Conservation (phyloP, 2,797 vertebrate species). For the Phaenicophaeus curvirostris region DNA sequence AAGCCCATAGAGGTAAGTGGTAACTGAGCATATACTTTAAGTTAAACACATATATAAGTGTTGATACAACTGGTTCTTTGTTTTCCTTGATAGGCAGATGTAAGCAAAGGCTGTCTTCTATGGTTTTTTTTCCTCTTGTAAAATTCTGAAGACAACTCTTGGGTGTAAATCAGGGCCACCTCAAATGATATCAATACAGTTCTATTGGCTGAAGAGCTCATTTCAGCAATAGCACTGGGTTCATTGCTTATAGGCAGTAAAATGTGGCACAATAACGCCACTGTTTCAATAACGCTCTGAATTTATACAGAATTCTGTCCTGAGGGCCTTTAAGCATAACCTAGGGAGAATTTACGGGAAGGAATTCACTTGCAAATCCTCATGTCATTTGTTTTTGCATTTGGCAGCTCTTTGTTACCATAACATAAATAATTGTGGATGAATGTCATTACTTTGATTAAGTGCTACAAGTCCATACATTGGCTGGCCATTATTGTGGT, state of each 20-base stretch:
- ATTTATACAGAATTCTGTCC: constrained; percentile 28
- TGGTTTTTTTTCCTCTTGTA: not conserved
- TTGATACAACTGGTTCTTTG: constrained; percentile 6
- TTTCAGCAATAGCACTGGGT: not conserved
- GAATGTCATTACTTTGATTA: constrained; percentile 67
- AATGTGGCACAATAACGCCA: not conserved
- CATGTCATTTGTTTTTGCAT: constrained; percentile 76
- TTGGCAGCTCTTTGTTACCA: constrained; percentile 69
- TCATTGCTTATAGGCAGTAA: constrained; percentile 7
- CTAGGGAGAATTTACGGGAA: constrained; percentile 64
- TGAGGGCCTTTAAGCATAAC: constrained; percentile 16
- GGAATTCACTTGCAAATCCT: constrained; percentile 63
- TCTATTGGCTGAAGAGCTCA: not conserved
- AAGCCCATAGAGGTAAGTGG: constrained; percentile 27
- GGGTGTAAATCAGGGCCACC: not conserved
- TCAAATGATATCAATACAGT: not conserved
- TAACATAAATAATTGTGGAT: constrained; percentile 71
- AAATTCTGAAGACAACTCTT: not conserved
- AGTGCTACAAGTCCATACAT: constrained; percentile 64
- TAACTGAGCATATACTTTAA: not conserved
- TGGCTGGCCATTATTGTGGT: constrained; percentile 66
- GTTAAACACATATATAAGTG: not conserved
- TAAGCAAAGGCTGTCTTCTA: not conserved
- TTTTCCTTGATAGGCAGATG: not conserved
- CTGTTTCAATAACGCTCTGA: not conserved